Base-by-base conservation (phyloP, 2,113 vertebrate species). In the Heloderma charlesbogerti region DNA sequence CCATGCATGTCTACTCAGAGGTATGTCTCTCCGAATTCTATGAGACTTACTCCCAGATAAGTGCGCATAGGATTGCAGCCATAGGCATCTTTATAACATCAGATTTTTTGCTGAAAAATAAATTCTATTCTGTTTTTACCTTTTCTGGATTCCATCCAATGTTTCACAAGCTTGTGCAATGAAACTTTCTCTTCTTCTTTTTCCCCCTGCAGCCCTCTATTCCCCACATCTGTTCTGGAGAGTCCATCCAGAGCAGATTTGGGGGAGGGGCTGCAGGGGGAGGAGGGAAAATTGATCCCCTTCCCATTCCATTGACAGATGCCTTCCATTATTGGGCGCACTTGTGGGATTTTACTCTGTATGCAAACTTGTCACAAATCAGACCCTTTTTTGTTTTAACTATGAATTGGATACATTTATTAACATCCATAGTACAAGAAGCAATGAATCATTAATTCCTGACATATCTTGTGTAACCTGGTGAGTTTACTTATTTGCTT, bases 361-460 rank as follows among this genome's bases (percentile, higher is more conserved):
- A n/a, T 57, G 31, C 6, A 54, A 63, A 51, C 29, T 51, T 86
- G 13, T 48, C 18, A 51, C 66, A n/a, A 43, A 60, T 16, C 29
- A 69, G 25, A 45, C 51, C 0, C 27, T 43, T 48, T 71, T 63
- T 48, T 10, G 45, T 72, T 2, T 9, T 45, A 0, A 66, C 91
- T 93, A 83, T 3, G 85, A 87, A 89, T 85, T 37, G 37, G 81
- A 69, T 69, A 72, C 79, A 54, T 92, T 93, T 75, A 63, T 92
- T 94, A 81, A 31, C 34, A 90, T 92, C 29, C 6, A 3, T 86
- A 90, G n/a, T 25, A 34, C 88, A 40, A 29, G 60, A 89, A 54
- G 2, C 86, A 72, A 34, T 90, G 22, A 63, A 87, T 91, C n/a
- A 80, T 90, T 90, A 1, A 43, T 87, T 91, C 54, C 43, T 66